These are phyloP conservation scores for Scrobipalpa costella DNA, from an alignment of 2,888 invertebrate species.

Conservation along the genomic window DNA sequence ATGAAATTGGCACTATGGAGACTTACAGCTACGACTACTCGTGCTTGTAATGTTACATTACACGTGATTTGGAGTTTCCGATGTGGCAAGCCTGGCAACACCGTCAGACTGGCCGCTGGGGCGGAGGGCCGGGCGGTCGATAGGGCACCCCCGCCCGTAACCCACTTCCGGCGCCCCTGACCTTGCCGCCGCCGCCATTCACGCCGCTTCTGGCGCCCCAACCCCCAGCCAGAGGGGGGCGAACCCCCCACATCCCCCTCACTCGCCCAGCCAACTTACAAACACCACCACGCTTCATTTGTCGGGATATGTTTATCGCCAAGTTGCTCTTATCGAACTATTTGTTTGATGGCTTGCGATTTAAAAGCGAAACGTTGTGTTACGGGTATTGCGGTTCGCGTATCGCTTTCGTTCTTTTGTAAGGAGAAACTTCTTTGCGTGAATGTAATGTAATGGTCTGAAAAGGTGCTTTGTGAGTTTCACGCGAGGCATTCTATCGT, in stretches of 20 bases:
- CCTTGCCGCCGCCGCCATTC: slow-evolving; percentile 75
- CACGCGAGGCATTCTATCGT: background rate
- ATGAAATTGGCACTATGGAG: too few relatives aligned
- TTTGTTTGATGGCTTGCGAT: slow-evolving; percentile 11
- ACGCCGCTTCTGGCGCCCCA: slow-evolving; percentile 67
- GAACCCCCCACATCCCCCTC: slow-evolving; percentile 37
- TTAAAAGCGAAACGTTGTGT: background rate
- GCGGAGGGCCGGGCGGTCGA: slow-evolving; percentile 53
- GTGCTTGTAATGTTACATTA: background rate
- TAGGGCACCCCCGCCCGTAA: slow-evolving; percentile 78
- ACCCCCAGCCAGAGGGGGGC: slow-evolving; percentile 34
- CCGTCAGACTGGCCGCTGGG: slow-evolving; percentile 21
- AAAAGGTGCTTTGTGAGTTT: background rate
- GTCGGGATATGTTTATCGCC: slow-evolving; percentile 41
- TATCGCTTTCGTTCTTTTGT: background rate
- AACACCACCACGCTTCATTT: slow-evolving; percentile 57
- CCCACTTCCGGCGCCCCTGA: slow-evolving; percentile 80
- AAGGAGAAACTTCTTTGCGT: too few relatives aligned
- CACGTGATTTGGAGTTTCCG: background rate
- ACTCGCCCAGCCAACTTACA: slow-evolving; percentile 46
- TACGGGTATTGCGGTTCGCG: background rate
- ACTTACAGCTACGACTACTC: background rate
- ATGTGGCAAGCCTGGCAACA: background rate
- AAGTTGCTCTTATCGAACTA: slow-evolving; percentile 31
- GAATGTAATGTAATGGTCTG: too few relatives aligned